Percentiles rank a stretch among this genome's conserved stretches.
Evolutionary conservation across 2,888 invertebrate species (phyloP).

Genomic region (Hoplodrina ambigua): DNA sequence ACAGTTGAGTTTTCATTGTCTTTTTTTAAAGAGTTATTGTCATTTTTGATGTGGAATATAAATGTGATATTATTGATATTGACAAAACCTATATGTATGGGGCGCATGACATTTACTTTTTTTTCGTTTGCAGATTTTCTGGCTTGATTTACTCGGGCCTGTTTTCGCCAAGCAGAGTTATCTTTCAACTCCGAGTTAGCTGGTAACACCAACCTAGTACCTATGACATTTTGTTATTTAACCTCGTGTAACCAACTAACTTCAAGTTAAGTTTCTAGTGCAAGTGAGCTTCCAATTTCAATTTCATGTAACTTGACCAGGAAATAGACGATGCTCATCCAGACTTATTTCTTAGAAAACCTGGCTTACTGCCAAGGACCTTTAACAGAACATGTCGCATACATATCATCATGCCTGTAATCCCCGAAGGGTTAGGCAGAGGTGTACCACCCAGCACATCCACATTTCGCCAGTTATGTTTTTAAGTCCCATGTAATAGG

Average conservation of each 20-base stretch:
- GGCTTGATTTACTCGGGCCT: neutral
- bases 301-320: constrained; percentile 20
- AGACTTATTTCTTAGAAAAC: constrained; percentile 19
- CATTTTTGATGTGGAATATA: constrained; percentile 22
- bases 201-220: too few species aligned
- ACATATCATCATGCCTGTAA: too few species aligned
- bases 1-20: constrained; percentile 27
- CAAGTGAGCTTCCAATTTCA: constrained; percentile 11
- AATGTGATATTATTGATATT: constrained; percentile 8
- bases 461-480: too few species aligned
- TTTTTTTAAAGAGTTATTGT: constrained; percentile 12
- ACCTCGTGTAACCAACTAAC: neutral
- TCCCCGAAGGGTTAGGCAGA: too few species aligned
- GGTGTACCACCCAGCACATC: too few species aligned
- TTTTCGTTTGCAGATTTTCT: neutral
- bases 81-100: neutral
- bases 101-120: too few species aligned
- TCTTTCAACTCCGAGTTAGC: too few species aligned
- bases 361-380: constrained; percentile 35
- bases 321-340: constrained; percentile 16
- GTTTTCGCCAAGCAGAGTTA: too few species aligned
- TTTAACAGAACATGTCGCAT: constrained; percentile 11
- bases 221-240: neutral
- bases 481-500: too few species aligned
- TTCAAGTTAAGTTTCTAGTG: neutral